These are phyloP conservation scores for Pteromalus puparum DNA, from an alignment of 1,140 invertebrate species.

Conservation along the genomic window DNA sequence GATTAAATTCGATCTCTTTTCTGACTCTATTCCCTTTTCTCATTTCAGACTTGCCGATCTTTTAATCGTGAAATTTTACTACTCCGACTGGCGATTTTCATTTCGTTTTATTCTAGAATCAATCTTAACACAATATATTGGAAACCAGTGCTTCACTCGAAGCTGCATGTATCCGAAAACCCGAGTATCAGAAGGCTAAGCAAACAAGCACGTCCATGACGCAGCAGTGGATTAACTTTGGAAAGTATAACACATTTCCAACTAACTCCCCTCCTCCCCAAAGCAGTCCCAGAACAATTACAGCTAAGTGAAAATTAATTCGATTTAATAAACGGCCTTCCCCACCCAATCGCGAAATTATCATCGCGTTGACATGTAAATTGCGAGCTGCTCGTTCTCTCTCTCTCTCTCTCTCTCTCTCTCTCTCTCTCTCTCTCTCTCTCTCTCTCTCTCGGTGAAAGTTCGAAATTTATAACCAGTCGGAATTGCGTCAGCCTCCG, in stretches of 20 bases:
- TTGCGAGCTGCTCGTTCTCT: background rate
- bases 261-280: background rate
- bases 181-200: background rate
- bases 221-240: background rate
- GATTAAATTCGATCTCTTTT: background rate
- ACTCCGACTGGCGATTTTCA: background rate
- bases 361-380: background rate
- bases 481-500: conserved; percentile 1
- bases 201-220: background rate
- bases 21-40: background rate
- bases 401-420: too few relatives aligned
- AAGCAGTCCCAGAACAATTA: conserved; percentile 15
- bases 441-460: background rate
- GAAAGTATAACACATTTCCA: conserved; percentile 12
- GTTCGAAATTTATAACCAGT: conserved; percentile 14
- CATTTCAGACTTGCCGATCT: background rate
- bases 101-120: too few relatives aligned
- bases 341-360: conserved; percentile 2
- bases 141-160: too few relatives aligned
- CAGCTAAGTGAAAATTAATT: conserved; percentile 29
- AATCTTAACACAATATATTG: too few relatives aligned
- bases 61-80: too few relatives aligned
- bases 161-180: too few relatives aligned
- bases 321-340: conserved; percentile 11
- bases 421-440: too few relatives aligned